Evolutionary conservation across 2,888 invertebrate genomes (phyloP).

Genomic region (Cheilosia grossa): DNA sequence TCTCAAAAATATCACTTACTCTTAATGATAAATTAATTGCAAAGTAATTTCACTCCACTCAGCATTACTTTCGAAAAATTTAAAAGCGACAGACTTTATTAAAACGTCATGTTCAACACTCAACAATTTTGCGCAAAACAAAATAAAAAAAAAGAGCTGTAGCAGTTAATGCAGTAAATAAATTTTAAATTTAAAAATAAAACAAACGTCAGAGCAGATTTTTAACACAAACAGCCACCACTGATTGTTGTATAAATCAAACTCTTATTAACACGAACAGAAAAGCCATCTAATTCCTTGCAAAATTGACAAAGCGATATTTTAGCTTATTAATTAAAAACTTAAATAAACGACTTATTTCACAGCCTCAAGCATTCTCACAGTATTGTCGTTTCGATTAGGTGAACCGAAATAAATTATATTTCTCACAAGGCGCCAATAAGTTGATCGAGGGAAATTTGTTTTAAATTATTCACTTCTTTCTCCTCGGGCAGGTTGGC

Average conservation of each 20-base stretch:
- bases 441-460: constrained; percentile 59
- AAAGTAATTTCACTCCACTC: no score
- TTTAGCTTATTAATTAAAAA: no score
- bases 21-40: no score
- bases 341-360: no score
- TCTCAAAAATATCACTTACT: no score
- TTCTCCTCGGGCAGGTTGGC: background rate
- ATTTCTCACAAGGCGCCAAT: constrained; percentile 37
- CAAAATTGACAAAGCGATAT: background rate
- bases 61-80: no score
- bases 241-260: background rate
- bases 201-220: background rate
- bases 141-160: background rate
- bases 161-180: background rate
- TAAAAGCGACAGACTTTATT: background rate
- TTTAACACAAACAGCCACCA: background rate
- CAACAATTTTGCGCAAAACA: background rate
- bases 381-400: background rate
- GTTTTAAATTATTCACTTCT: constrained; percentile 44
- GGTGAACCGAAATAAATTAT: constrained; percentile 23
- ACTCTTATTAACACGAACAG: background rate
- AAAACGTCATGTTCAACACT: background rate
- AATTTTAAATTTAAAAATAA: background rate
- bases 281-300: background rate
- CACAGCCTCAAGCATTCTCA: background rate